Evolutionary conservation across 2,797 vertebrate genomes (phyloP).

Genomic region (Fistularia commersonii): DNA sequence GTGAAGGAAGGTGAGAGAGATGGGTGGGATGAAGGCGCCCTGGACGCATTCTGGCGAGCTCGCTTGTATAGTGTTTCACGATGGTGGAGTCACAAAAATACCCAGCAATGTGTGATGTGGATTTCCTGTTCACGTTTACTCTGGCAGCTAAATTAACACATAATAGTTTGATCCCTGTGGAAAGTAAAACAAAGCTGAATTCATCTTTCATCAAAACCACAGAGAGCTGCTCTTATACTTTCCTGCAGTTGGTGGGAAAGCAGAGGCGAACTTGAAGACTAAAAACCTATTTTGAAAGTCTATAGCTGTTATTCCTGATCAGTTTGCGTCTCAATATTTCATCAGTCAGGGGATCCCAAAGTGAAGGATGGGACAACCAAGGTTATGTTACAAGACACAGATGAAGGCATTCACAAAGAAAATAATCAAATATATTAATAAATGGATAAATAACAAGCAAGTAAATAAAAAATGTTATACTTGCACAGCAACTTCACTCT

Average conservation of each 20-base stretch:
- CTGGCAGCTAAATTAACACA: slow-evolving; percentile 11
- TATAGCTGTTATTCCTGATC: too few relatives aligned
- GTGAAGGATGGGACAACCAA: too few relatives aligned
- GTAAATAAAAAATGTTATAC: too few relatives aligned
- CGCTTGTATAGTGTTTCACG: neutral
- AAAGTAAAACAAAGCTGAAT: neutral
- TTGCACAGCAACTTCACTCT: too few relatives aligned
- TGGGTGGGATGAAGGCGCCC: slow-evolving; percentile 6
- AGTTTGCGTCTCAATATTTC: too few relatives aligned
- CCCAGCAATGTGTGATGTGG: slow-evolving; percentile 4
- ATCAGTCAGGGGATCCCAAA: too few relatives aligned
- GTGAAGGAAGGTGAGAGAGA: slow-evolving; percentile 37
- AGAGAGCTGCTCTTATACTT: neutral
- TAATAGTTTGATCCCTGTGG: neutral
- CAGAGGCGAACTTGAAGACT: too few relatives aligned
- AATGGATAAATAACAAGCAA: too few relatives aligned
- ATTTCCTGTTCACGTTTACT: slow-evolving; percentile 4
- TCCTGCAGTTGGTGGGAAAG: neutral
- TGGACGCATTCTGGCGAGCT: neutral
- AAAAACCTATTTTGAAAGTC: too few relatives aligned
- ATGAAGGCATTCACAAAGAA: too few relatives aligned
- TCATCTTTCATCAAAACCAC: neutral
- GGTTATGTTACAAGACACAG: too few relatives aligned
- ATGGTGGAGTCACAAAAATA: neutral
- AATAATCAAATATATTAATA: too few relatives aligned